Evolutionary conservation across 2,888 invertebrate species (phyloP).

Genomic region (Metallyticus violacea): DNA sequence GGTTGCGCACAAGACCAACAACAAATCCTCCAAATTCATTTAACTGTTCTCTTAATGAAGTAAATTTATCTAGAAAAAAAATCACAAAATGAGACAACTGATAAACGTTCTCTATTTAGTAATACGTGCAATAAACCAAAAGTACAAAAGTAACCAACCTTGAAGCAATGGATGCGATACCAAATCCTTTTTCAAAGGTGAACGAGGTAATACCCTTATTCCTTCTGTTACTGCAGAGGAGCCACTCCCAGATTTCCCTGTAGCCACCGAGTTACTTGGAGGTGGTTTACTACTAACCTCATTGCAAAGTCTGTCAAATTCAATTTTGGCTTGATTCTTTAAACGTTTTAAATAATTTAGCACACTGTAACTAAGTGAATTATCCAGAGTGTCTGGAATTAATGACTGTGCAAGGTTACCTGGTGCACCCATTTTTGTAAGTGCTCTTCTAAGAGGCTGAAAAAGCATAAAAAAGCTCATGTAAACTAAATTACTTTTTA

Average conservation of each 20-base stretch:
- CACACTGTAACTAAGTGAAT: slow-evolving; percentile 88
- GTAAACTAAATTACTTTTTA: not conserved
- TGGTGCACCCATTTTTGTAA: slow-evolving; percentile 88
- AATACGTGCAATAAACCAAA: not conserved
- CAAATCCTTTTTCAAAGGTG: slow-evolving; percentile 72
- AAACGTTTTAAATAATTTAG: slow-evolving; percentile 92
- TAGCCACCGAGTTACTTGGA: slow-evolving; percentile 40
- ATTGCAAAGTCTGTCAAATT: slow-evolving; percentile 80
- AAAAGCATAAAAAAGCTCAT: slow-evolving; percentile 38
- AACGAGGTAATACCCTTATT: slow-evolving; percentile 69
- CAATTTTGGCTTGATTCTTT: slow-evolving; percentile 90
- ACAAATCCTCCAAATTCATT: slow-evolving; percentile 83
- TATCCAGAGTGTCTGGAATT: slow-evolving; percentile 90
- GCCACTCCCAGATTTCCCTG: slow-evolving; percentile 46
- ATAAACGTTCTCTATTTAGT: not conserved
- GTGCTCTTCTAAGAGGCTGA: slow-evolving; percentile 84
- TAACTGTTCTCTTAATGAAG: slow-evolving; percentile 77
- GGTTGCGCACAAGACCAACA: slow-evolving; percentile 60
- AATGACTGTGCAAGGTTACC: slow-evolving; percentile 76
- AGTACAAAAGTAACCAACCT: slow-evolving; percentile 40
- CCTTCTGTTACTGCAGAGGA: slow-evolving; percentile 53
- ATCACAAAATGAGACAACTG: not conserved
- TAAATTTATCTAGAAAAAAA: slow-evolving; percentile 64
- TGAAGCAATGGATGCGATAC: slow-evolving; percentile 76
- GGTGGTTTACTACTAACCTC: slow-evolving; percentile 64